phyloP scores from a whole-genome alignment of 2,888 invertebrate genomes.

The Amiota minor region DNA sequence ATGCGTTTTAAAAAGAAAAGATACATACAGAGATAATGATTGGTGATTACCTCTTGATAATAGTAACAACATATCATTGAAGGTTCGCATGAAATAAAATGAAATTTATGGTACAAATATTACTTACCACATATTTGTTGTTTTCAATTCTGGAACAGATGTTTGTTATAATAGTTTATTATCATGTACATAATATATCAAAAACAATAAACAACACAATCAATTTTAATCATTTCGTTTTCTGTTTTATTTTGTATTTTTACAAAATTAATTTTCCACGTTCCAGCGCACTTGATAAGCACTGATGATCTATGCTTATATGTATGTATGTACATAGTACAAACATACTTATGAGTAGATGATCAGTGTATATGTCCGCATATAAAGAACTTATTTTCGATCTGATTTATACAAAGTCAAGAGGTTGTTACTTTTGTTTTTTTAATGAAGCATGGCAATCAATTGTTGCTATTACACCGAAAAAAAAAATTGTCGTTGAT shows the following conservation, averaged over 20 bases:
- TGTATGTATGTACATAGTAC: no score
- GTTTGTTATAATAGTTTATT: conserved; percentile 1
- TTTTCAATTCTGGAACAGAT: conserved; percentile 3
- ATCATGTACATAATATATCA: no score
- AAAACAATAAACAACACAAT: neutral
- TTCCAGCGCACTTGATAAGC: conserved; percentile 36
- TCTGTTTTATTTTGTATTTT: conserved; percentile 11
- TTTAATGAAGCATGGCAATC: no score
- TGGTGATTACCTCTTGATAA: neutral
- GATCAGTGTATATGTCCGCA: no score
- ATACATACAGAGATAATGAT: no score
- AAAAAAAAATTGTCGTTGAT: no score
- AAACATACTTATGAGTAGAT: no score
- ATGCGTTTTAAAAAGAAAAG: no score
- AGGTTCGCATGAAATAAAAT: neutral
- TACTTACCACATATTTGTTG: neutral
- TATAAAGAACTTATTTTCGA: neutral
- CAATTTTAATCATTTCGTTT: conserved; percentile 37
- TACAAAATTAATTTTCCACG: conserved; percentile 15
- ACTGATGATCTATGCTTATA: conserved; percentile 20
- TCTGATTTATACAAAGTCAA: neutral
- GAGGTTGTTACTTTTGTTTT: neutral
- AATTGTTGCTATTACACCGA: no score
- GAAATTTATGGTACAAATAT: neutral
- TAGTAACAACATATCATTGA: conserved; percentile 2